Base-by-base conservation (phyloP, 92 coral and sea anemone genomes). In the Scolanthus callimorphus region DNA sequence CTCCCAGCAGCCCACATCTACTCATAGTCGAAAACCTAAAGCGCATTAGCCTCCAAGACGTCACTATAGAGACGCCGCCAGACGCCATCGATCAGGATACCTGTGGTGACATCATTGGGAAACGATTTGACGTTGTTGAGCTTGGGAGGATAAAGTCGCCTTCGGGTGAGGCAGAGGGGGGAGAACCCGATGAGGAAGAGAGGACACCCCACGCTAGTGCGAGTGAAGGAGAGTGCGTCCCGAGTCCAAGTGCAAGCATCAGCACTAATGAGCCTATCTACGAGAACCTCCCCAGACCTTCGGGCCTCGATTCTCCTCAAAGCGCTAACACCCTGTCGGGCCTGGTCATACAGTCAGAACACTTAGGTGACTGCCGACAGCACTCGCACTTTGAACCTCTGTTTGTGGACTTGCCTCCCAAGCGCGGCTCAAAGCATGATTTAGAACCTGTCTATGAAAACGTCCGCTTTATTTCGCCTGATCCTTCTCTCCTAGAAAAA, bases 401-500 rank as follows among this genome's bases (percentile, higher is more conserved):
- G 63, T 68, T 68, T 15, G 51, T 68, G 2, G 75, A 68, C 48
- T 55, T 68, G 64, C 38, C 57, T 3, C 75, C 75, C 2, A 68
- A 55, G 30, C 31, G 65, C 26, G 47, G 53, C 11, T 55, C 75
- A 0, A 43, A 41, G 25, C 54, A 68, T 25, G 75, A 68, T 30
- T 31, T 68, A 10, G 75, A 56, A 2, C 51, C 65, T 1, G 47
- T 68, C 13, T 68, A 68, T 31, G 75, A 68, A 4, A 68, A 68
- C 41, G 41, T 68, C 13, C 60, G 54, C 12, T 66, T 66, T 37
- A 27, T 38, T 54, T 24, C 11, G 3, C 29, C 41, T 39, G 67
- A 39, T 3, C 20, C 37, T 0, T 20, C 17, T 1, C n/a, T n/a
- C n/a, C n/a, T n/a, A n/a, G 59, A 51, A 63, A 50, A 28, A 2